Base-by-base conservation (phyloP, 2,888 invertebrate species). In the Cephonodes hylas region DNA sequence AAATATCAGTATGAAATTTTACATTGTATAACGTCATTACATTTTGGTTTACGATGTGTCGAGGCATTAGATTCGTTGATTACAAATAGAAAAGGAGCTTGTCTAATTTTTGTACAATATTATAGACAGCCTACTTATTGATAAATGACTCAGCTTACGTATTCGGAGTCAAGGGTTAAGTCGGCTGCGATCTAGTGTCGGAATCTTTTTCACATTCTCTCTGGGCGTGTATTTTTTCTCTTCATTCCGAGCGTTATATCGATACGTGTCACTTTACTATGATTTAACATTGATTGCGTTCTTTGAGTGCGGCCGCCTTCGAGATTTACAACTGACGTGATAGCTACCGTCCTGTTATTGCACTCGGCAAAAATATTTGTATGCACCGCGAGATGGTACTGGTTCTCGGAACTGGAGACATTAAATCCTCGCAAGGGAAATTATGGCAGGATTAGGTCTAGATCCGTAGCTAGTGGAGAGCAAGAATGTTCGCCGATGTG, bases 131-230 rank as follows among this genome's bases (percentile, higher is more conserved):
- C 79, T 76, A 71, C 66, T 73, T 77, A 77, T 86, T 87, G 87
- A 90, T 89, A 89, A 89, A 90, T 89, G 88, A 88, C 85, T 85
- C 79, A 74, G 81, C 86, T 85, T 84, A 89, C 84, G 83, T 84
- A 78, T 84, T 83, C 78, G 71, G 72, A 84, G 88, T 88, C 86
- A 89, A 86, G 85, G 87, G 89, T 89, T 88, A 86, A 86, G 77
- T 78, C 81, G 77, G 74, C 82, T 75, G 81, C 81, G 84, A 85
- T 89, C 88, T 88, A 84, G 81, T 73, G 82, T 84, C 85, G 85
- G 83, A 75, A 83, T 84, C 84, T 85, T 81, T 86, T 85, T 84
- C 83, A 81, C 77, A 80, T 82, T 80, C 75, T 75, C 77, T 70
- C 66, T 72, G 78, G 74, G 72, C 71, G 71, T 64, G 57, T 71